These are phyloP conservation scores for Puntigrus tetrazona DNA, from an alignment of 2,113 vertebrate species.

Conservation along the genomic window DNA sequence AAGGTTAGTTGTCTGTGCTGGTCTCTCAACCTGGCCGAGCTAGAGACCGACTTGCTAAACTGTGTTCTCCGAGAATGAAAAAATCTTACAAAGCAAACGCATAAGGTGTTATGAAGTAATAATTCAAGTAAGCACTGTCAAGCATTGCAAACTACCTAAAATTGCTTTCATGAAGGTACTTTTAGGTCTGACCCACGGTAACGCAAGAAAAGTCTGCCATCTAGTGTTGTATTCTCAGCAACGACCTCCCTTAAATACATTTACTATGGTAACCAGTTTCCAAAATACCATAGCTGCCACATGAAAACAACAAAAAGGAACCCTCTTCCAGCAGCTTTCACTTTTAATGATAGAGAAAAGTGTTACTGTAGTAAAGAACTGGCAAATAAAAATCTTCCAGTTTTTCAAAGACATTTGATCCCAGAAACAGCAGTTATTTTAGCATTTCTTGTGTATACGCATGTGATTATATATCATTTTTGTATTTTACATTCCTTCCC, in stretches of 20 bases:
- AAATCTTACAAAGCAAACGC: not conserved
- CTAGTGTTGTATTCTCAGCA: slow-evolving; percentile 37
- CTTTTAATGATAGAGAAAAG: not conserved
- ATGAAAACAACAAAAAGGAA: not conserved
- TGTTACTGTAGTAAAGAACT: not conserved
- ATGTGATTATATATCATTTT: too few species aligned
- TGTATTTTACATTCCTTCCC: too few species aligned
- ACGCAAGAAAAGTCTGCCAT: slow-evolving; percentile 12
- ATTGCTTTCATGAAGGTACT: not conserved
- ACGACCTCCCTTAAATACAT: not conserved
- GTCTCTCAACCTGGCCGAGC: not conserved
- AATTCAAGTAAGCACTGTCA: not conserved
- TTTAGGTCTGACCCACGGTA: not conserved
- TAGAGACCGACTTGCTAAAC: not conserved
- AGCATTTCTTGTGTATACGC: too few species aligned
- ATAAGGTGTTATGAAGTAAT: not conserved
- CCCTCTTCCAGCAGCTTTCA: not conserved
- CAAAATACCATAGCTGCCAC: not conserved
- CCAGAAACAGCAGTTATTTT: not conserved
- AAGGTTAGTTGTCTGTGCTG: not conserved
- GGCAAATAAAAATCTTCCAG: not conserved
- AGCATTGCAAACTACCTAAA: not conserved
- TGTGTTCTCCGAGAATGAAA: not conserved
- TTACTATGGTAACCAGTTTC: not conserved
- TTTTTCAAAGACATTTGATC: not conserved